These are phyloP conservation scores for Noctuana brunneofusca DNA, from an alignment of 2,888 invertebrate genomes.

Conservation along the genomic window DNA sequence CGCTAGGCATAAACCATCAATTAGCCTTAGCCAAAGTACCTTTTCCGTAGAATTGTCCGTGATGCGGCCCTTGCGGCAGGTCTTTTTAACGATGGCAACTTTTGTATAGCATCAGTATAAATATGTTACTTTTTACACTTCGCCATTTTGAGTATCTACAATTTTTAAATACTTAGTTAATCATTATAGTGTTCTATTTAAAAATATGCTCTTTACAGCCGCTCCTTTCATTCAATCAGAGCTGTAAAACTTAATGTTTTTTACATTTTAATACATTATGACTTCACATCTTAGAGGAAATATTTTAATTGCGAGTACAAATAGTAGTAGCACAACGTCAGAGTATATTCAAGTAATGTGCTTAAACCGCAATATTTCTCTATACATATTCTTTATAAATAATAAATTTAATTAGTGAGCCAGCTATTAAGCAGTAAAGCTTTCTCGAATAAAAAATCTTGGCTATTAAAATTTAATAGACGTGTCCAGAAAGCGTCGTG, in stretches of 20 bases:
- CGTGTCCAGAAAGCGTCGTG: constrained; percentile 24
- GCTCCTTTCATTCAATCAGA: no score
- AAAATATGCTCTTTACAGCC: no score
- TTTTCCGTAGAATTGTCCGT: constrained; percentile 12
- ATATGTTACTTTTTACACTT: no score
- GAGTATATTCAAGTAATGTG: neutral
- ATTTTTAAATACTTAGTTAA: no score
- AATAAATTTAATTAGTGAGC: constrained; percentile 7
- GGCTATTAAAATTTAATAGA: constrained; percentile 29
- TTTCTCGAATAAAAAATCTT: constrained; percentile 13
- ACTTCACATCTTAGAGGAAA: no score
- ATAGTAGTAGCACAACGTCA: neutral
- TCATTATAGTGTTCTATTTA: no score
- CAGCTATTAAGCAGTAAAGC: constrained; percentile 9
- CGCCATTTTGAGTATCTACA: no score
- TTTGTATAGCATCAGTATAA: neutral
- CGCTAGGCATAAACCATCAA: constrained; percentile 62
- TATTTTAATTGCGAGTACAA: no score
- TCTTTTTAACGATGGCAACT: constrained; percentile 12
- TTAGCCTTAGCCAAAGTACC: constrained; percentile 51
- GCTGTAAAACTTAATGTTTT: no score
- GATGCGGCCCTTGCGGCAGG: constrained; percentile 21
- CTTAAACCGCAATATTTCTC: neutral
- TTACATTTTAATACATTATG: no score
- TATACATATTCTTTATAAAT: no score